Conservation (phyloP, 2,113 vertebrate genomes). For the Scytalopus superciliaris region DNA sequence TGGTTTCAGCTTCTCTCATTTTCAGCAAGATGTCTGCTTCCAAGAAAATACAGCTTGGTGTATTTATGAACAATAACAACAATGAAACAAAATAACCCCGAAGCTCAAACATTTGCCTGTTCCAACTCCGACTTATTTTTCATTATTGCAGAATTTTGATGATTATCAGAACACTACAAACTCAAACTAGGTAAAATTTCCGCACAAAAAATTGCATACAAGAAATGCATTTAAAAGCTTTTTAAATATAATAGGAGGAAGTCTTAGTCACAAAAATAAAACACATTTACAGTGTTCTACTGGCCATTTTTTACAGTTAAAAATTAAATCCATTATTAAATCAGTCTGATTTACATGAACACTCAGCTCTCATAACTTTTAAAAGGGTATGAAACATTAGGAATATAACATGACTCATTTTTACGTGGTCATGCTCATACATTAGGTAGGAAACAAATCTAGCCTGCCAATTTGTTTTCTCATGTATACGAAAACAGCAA, state of each 20-base stretch:
- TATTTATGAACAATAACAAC: not conserved
- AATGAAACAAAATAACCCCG: not conserved
- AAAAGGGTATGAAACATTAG: not conserved
- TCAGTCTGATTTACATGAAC: not conserved
- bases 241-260: not conserved
- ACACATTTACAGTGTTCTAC: not conserved
- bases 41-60: not conserved
- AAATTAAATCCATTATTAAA: not conserved
- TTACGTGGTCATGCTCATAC: not conserved
- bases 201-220: not conserved
- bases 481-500: not conserved
- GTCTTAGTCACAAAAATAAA: not conserved
- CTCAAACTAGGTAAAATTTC: not conserved
- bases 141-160: constrained; percentile 1
- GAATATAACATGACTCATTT: not conserved
- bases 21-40: not conserved
- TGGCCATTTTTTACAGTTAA: not conserved
- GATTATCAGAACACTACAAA: not conserved
- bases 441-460: not conserved
- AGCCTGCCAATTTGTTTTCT: not conserved
- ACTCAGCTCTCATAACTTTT: not conserved
- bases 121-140: not conserved
- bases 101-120: not conserved
- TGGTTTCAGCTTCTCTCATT: not conserved
- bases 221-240: not conserved